phyloP scores from a whole-genome alignment of 2,888 invertebrate species.

The Perizoma flavofasciatum region DNA sequence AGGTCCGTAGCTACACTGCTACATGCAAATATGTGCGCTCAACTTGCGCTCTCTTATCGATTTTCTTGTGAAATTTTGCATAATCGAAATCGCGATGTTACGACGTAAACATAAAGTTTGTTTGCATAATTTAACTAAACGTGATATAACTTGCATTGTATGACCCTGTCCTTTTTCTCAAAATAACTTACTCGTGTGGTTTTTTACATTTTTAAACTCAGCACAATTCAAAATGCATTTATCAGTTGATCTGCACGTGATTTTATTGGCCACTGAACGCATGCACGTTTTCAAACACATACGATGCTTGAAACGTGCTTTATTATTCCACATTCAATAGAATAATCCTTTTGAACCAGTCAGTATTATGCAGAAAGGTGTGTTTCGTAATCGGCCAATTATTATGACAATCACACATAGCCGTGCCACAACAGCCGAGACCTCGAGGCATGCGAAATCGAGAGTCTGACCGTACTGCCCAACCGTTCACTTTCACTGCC shows the following conservation, averaged over 20 bases:
- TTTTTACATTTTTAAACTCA: conserved; percentile 6
- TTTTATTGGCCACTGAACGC: conserved; percentile 1
- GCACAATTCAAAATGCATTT: conserved; percentile 7
- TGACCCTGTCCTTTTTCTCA: conserved; percentile 5
- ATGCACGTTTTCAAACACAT: conserved; percentile 13
- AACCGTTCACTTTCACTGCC: conserved; percentile 66
- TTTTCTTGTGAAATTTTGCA: conserved; percentile 46
- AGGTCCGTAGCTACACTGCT: conserved; percentile 30
- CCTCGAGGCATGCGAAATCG: conserved; percentile 66
- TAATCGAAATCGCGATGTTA: conserved; percentile 42
- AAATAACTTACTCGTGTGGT: conserved; percentile 22
- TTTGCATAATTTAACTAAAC: conserved; percentile 45
- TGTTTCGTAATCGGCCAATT: conserved; percentile 44
- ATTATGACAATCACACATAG: conserved; percentile 39
- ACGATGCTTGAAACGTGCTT: conserved; percentile 11
- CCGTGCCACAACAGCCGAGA: conserved; percentile 41
- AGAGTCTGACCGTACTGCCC: conserved; percentile 54
- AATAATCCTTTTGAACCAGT: conserved; percentile 9
- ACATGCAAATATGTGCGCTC: conserved; percentile 41
- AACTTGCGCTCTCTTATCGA: conserved; percentile 37
- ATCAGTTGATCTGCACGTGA: conserved; percentile 19
- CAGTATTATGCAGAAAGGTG: conserved; percentile 25
- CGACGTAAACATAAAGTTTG: conserved; percentile 46
- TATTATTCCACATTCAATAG: conserved; percentile 10
- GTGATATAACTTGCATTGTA: conserved; percentile 48